These are phyloP conservation scores for Rhineura floridana DNA, from an alignment of 2,113 vertebrate species.

Conservation along the genomic window DNA sequence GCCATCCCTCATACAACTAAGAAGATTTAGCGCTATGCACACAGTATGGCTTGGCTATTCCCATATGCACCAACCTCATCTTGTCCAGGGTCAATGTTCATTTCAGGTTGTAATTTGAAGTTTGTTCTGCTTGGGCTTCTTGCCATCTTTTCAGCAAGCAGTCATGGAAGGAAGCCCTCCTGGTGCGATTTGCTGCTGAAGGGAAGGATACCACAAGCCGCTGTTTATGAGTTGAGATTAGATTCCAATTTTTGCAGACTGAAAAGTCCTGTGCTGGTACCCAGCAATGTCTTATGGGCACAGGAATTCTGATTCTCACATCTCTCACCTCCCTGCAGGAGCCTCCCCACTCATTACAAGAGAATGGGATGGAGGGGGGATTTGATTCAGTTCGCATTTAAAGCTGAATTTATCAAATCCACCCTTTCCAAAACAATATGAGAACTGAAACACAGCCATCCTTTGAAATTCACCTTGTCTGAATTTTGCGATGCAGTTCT, in stretches of 20 bases:
- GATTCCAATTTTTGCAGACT: not conserved
- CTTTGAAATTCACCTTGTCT: too few relatives aligned
- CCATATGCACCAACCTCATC: not conserved
- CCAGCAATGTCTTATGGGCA: not conserved
- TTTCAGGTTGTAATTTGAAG: not conserved
- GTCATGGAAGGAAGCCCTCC: not conserved
- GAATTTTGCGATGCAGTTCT: too few relatives aligned
- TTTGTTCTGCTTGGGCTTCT: not conserved
- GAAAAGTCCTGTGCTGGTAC: not conserved
- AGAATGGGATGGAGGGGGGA: too few relatives aligned
- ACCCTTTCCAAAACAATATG: too few relatives aligned
- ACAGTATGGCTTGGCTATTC: not conserved
- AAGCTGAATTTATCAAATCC: too few relatives aligned
- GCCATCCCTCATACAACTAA: not conserved
- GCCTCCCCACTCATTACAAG: not conserved
- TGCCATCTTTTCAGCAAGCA: constrained; percentile 3
- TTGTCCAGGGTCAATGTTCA: constrained; percentile 2
- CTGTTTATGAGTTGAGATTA: not conserved
- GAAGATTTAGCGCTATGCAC: not conserved
- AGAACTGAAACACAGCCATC: too few relatives aligned
- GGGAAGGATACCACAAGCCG: not conserved
- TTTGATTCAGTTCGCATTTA: too few relatives aligned
- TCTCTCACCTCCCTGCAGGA: not conserved
- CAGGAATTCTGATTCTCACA: not conserved
- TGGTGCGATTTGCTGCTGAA: not conserved